Evolutionary conservation across 2,888 invertebrate species (phyloP).

Genomic region (Caenorhabditis japonica): DNA sequence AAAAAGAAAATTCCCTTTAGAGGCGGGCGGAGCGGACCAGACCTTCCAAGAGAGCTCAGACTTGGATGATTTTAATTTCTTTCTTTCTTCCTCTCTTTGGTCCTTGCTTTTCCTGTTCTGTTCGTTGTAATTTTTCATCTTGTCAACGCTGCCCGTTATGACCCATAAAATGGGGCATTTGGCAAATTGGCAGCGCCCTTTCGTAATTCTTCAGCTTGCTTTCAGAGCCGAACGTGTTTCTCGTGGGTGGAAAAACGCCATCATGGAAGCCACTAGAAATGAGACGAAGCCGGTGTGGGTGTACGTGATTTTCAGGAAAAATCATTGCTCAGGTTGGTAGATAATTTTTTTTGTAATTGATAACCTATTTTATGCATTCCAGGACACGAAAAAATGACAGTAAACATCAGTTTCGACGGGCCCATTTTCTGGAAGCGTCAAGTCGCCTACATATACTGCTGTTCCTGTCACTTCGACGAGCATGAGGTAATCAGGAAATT

Average conservation of each 20-base stretch:
- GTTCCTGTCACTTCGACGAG: conserved; percentile 76
- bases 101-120: conserved; percentile 11
- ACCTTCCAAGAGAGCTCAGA: too few species aligned
- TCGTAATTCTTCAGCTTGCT: conserved; percentile 2
- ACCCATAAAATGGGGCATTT: conserved; percentile 50
- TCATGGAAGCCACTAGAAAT: conserved; percentile 64
- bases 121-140: conserved; percentile 30
- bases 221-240: conserved; percentile 53
- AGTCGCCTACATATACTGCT: conserved; percentile 77
- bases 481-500: conserved; percentile 73
- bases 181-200: conserved; percentile 39
- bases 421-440: conserved; percentile 77
- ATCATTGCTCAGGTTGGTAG: conserved; percentile 67
- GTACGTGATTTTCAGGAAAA: conserved; percentile 77
- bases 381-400: conserved; percentile 76
- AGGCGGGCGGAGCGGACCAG: not conserved
- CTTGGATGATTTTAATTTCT: too few species aligned
- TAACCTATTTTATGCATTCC: conserved; percentile 1
- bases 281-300: conserved; percentile 76
- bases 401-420: conserved; percentile 75
- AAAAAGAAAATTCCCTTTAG: not conserved
- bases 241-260: conserved; percentile 42
- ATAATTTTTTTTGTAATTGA: not conserved
- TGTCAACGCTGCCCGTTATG: conserved; percentile 52
- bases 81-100: conserved; percentile 1